Conservation (phyloP, 2,888 invertebrate species). For the Diloba caeruleocephala region DNA sequence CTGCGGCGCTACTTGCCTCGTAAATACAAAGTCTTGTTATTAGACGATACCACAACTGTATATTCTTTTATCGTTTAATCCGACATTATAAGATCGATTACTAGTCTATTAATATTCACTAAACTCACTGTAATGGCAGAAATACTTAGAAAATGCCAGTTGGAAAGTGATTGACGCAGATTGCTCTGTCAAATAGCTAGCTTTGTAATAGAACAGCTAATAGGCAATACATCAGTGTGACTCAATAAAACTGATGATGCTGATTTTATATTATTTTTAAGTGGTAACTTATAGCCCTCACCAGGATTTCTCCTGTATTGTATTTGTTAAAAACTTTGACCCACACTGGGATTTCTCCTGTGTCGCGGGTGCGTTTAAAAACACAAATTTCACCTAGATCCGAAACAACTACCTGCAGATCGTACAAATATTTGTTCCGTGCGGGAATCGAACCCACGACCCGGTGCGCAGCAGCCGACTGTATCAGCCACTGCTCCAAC, state of each 20-base stretch:
- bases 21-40: slow-evolving; percentile 70
- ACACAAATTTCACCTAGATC: no score
- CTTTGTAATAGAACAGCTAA: slow-evolving; percentile 32
- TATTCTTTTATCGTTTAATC: slow-evolving; percentile 57
- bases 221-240: slow-evolving; percentile 17
- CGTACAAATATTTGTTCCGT: no score
- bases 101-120: slow-evolving; percentile 61
- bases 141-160: slow-evolving; percentile 56
- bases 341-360: no score
- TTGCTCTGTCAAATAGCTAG: slow-evolving; percentile 35
- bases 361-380: no score
- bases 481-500: no score
- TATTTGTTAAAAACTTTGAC: no score
- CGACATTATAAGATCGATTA: slow-evolving; percentile 60
- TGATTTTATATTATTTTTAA: slow-evolving; percentile 18
- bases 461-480: no score
- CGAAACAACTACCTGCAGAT: no score
- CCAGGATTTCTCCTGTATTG: no score
- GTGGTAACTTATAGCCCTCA: no score
- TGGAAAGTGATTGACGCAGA: slow-evolving; percentile 54
- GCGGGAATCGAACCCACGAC: no score
- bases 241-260: slow-evolving; percentile 32
- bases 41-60: slow-evolving; percentile 56
- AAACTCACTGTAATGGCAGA: slow-evolving; percentile 55
- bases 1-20: slow-evolving; percentile 66